Evolutionary conservation across 2,113 vertebrate species (phyloP), one percentile per base, ranked within the genome.

Genomic region (Pao palembangensis): DNA sequence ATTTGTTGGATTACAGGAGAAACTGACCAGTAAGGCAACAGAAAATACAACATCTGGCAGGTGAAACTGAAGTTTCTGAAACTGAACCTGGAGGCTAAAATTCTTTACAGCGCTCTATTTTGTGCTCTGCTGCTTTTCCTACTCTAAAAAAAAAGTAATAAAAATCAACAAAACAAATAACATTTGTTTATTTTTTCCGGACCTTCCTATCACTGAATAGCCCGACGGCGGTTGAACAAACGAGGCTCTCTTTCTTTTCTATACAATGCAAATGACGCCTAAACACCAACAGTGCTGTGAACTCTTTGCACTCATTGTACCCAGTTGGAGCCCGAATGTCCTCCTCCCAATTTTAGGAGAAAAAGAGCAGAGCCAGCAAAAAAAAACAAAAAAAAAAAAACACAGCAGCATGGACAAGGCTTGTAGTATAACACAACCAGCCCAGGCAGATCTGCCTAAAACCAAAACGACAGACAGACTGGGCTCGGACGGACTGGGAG

Each of bases 381-480:
- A 61, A 65, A 41, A 46, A 46, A 17, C 6, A 46, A 48, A 49
- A 41, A 46, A 46, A 17, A 46, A 46, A 48, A 49, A 20, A 49
- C 16, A 53, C 64, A 42, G 70, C 69, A 56, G 53, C 48, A 50
- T 46, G 60, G 60, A 83, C 78, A 67, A 71, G 65, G 71, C 65
- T 62, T 62, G 67, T 55, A 73, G 70, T 80, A 60, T 76, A 83
- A 67, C 68, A 58, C 73, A 74, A 67, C 69, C 34, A 69, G 69
- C 73, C 68, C 80, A 10, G 18, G n/a, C 17, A 78, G 69, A 75
- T 78, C 66, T 48, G 68, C 8, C 47, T 69, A 76, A 81, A 81
- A 81, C 71, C 58, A 25, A 74, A 76, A 73, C 59, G 19, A 69
- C 68, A 67, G 34, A 58, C 69, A 54, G 16, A 13, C 68, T 1